A percentile compares a stretch with the other conserved stretches of the same genome.
These are phyloP conservation scores for Ia io DNA, from an alignment of 2,113 vertebrate species.

Conservation along the genomic window DNA sequence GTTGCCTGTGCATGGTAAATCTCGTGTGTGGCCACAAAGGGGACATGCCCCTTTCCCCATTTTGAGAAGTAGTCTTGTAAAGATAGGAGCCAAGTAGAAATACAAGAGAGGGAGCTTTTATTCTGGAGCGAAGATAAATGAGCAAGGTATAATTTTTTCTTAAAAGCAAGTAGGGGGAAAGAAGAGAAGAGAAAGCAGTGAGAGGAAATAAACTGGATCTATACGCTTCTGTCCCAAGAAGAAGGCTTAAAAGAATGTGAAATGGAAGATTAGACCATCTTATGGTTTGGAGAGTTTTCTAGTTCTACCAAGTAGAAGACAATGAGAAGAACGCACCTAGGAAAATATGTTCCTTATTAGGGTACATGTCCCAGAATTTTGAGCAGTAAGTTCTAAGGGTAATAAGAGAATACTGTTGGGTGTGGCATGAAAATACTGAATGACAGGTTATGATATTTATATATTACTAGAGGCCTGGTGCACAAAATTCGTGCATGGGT, in stretches of 20 bases:
- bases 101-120: neutral
- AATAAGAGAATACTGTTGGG: neutral
- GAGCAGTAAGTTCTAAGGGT: neutral
- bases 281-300: neutral
- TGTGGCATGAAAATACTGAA: neutral
- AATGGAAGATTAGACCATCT: neutral
- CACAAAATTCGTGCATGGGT: too few species aligned
- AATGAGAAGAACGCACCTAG: neutral
- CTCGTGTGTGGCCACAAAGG: fast-evolving
- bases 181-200: neutral
- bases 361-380: neutral
- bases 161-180: neutral
- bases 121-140: neutral
- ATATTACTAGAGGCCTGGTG: neutral
- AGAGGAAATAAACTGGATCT: neutral
- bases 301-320: neutral
- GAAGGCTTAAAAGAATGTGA: neutral
- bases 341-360: neutral
- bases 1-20: neutral
- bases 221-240: neutral
- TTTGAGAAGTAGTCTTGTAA: neutral
- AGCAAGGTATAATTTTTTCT: neutral
- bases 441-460: neutral
- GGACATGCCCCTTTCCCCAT: neutral
- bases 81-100: neutral